Base-by-base conservation (phyloP, 1,140 invertebrate genomes). In the Hypothenemus hampei region DNA sequence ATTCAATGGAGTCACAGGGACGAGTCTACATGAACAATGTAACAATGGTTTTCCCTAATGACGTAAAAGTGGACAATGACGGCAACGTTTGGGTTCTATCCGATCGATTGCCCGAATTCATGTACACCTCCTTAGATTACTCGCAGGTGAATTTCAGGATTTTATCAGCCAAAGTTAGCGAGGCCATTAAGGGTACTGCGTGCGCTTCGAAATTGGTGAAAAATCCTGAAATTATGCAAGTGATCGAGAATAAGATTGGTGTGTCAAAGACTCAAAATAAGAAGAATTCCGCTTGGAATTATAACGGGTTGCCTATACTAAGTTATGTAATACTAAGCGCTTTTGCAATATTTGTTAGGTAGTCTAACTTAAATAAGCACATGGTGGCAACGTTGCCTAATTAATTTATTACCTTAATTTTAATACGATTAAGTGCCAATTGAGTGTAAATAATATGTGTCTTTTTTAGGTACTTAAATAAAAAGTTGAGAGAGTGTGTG, bases 41-140 rank as follows among this genome's bases (percentile, higher is more conserved):
- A 1, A 84, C 81, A 1, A 81, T 88, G 81, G 72, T 88, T 4
- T 89, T 87, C 52, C 85, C 86, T 4, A 88, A 85, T 35, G 86
- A 88, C 64, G 73, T 89, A 5, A 88, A 87, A 70, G 82, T 89
- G 0, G 86, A 88, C 50, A 74, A 76, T 3, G 76, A 84, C 5
- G 78, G 81, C 4, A 84, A 81, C 35, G 62, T 89, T 1, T 89
- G 86, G 86, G 79, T 88, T 1, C 63, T 89, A 0, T 85, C 84
- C 0, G 84, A 89, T 68, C 77, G 79, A 56, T 66, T 89, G 41
- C 84, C 84, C 1, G 70, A 77, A 20, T 87, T 84, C 67, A 82
- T 87, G 76, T 86, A 88, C 59, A 75, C 73, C 1, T 72, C 76
- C 20, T 66, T 89, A 26, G 75, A 86, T 65, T 64, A 72, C 0